Base-by-base conservation (phyloP, 2,797 vertebrate genomes). In the Cetoscarus ocellatus region DNA sequence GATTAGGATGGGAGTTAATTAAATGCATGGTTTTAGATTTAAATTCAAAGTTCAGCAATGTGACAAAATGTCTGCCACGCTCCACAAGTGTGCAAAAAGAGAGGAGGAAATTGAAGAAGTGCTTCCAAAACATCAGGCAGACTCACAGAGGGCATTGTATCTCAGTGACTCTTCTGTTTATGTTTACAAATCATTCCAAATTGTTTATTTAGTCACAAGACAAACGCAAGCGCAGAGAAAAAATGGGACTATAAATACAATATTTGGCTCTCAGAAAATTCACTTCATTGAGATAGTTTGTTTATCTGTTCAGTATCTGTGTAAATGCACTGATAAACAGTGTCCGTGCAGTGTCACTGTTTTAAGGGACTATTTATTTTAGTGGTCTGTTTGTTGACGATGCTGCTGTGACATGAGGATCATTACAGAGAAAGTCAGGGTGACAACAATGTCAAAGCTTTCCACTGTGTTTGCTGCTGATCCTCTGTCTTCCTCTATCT, bases 261-360 rank as follows among this genome's bases (percentile, higher is more conserved):
- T 55, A 43, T 61, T 15, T 42, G 53, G 62, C 7, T 19, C 38
- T 53, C 38, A 61, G 70, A 36, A 53, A 58, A 38, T 71, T 19
- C 14, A 52, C 57, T 34, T 34, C 3, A 27, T 5, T 47, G n/a
- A 35, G 6, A 38, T 58, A 17, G 45, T 66, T 57, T 75, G 19
- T 43, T 44, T 56, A n/a, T 19, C 40, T 59, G 51, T 34, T 35
- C 34, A 49, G 48, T 35, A 11, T 61, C 36, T 44, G 43, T 47
- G 56, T 67, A 61, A 64, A 56, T 42, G 51, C 40, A 42, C 12
- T 27, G 50, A 49, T 51, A 47, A 34, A 63, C 42, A 42, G 36
- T 54, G 10, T 50, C 38, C 15, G 35, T 60, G 45, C 6, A 55
- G 34, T 45, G 35, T 42, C 18, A 18, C 9, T 69, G 34, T 34